Percentiles rank a stretch among this genome's conserved stretches.
Conservation (phyloP, 2,113 vertebrate species). For the Glaucomys volans region DNA sequence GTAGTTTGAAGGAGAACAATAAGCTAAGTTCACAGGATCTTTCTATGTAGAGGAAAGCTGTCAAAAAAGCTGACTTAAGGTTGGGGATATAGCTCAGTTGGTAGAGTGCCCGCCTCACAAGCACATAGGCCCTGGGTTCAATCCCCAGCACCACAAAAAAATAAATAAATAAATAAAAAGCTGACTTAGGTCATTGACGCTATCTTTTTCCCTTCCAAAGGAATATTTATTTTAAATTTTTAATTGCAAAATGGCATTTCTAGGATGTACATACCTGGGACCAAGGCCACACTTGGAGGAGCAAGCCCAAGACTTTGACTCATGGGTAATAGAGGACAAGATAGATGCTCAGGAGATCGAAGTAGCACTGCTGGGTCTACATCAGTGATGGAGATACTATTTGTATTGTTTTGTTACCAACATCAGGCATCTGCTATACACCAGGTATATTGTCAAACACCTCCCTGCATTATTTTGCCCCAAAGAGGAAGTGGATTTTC, state of each 20-base stretch:
- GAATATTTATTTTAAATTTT: no score
- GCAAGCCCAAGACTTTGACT: not conserved
- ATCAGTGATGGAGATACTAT: not conserved
- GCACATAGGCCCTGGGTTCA: no score
- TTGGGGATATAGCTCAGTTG: no score
- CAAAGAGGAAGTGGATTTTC: not conserved
- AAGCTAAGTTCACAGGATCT: no score
- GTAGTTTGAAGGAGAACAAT: rapidly evolving
- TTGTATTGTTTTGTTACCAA: not conserved
- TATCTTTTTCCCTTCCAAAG: no score
- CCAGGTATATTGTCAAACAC: not conserved
- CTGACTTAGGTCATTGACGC: no score
- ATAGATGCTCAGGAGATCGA: not conserved
- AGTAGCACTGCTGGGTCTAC: not conserved
- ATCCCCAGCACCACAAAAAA: no score
- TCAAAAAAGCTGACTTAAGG: not conserved
- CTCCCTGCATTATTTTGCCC: not conserved
- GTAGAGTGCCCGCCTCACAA: no score
- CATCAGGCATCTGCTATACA: rapidly evolving
- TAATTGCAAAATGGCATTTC: no score
- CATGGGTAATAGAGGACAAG: not conserved
- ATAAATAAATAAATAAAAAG: no score
- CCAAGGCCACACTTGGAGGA: not conserved
- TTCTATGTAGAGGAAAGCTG: rapidly evolving
- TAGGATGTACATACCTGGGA: not conserved